A percentile compares a stretch with the other conserved stretches of the same genome.
phyloP scores from a whole-genome alignment of 2,113 vertebrate species.

The Chauna torquata region DNA sequence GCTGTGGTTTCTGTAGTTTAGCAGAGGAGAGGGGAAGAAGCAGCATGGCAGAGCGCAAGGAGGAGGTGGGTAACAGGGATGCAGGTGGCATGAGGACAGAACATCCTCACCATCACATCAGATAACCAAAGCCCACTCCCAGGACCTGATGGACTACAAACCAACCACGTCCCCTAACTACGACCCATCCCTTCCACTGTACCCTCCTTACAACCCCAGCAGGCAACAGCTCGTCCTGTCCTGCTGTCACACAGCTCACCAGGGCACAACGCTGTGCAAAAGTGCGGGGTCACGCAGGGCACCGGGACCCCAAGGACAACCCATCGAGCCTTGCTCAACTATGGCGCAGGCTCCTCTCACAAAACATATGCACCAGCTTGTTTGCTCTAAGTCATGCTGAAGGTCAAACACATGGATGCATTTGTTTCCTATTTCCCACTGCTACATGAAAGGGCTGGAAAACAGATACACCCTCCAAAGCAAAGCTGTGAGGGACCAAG shows the following conservation, averaged over 20 bases:
- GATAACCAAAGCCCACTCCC: neutral
- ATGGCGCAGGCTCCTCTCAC: fast-evolving
- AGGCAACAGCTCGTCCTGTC: fast-evolving
- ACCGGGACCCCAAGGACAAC: neutral
- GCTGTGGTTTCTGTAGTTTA: neutral
- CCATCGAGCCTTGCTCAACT: fast-evolving
- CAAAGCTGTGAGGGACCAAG: neutral
- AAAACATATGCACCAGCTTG: fast-evolving
- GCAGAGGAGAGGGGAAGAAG: neutral
- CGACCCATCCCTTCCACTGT: fast-evolving
- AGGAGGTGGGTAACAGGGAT: neutral
- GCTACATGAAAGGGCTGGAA: neutral
- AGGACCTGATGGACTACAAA: neutral
- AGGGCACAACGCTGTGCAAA: neutral
- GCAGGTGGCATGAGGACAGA: neutral
- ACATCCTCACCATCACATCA: fast-evolving
- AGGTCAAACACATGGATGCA: neutral
- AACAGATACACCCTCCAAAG: neutral
- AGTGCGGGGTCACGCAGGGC: fast-evolving
- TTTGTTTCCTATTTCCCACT: neutral
- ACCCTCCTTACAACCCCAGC: neutral
- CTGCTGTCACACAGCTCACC: fast-evolving
- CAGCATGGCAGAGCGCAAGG: neutral
- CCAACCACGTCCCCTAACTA: neutral
- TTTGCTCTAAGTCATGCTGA: neutral